Conservation (phyloP, 2,113 vertebrate species). For the Ptilonorhynchus violaceus region DNA sequence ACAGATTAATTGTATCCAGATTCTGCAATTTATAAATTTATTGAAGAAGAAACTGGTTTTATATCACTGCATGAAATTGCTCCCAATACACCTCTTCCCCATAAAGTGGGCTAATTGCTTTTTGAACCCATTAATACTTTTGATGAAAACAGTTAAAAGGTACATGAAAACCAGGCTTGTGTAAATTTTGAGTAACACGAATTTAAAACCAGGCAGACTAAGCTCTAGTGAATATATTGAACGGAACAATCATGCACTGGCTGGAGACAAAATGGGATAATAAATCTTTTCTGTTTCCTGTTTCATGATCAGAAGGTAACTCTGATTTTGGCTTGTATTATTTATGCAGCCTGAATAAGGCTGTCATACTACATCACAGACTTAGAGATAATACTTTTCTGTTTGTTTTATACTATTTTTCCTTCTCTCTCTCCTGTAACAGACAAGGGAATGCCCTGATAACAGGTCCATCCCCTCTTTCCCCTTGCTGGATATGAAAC, state of each 20-base stretch:
- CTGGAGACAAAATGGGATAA: neutral
- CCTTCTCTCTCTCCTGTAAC: neutral
- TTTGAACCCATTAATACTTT: neutral
- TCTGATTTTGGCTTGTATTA: constrained; percentile 1
- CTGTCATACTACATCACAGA: neutral
- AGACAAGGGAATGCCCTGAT: neutral
- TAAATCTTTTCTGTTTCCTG: neutral
- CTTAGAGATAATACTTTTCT: neutral
- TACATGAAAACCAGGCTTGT: neutral
- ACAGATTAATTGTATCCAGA: neutral
- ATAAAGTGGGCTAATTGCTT: neutral
- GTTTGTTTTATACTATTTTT: neutral
- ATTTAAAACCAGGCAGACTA: neutral
- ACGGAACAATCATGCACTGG: neutral
- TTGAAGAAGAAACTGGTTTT: neutral
- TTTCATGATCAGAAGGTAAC: neutral
- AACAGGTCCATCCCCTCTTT: neutral
- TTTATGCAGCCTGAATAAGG: neutral
- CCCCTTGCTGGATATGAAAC: neutral
- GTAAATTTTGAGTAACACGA: neutral
- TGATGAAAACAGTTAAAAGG: neutral
- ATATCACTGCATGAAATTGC: neutral
- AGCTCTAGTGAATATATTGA: neutral
- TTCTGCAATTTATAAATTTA: neutral
- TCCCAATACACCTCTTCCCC: neutral